Conservation (phyloP, 2,888 invertebrate genomes). For the Steinernema hermaphroditum region DNA sequence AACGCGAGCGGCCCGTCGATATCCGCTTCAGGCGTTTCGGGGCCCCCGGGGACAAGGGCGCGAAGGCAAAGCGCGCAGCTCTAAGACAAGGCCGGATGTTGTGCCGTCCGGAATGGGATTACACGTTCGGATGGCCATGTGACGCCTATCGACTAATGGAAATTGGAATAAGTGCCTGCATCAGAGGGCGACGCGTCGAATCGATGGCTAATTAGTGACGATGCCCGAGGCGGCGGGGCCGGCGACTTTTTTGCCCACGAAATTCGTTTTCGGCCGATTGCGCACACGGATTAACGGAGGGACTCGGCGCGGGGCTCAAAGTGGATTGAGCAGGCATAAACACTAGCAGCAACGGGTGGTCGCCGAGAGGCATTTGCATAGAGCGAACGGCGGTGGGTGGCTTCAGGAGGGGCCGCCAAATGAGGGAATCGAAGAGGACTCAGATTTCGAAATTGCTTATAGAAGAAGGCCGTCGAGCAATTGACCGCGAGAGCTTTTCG, state of each 20-base stretch:
- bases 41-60: not conserved
- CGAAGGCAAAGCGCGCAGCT: not conserved
- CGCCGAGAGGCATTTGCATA: too few relatives aligned
- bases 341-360: too few relatives aligned
- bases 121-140: not conserved
- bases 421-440: too few relatives aligned
- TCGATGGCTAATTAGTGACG: conserved; percentile 18
- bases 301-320: too few relatives aligned
- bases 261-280: conserved; percentile 15
- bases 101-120: conserved; percentile 12
- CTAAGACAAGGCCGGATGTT: conserved; percentile 24
- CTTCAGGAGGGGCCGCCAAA: too few relatives aligned
- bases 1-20: conserved; percentile 19
- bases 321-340: too few relatives aligned
- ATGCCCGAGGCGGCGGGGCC: too few relatives aligned
- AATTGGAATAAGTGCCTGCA: conserved; percentile 28
- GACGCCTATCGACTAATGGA: conserved; percentile 14
- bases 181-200: conserved; percentile 18
- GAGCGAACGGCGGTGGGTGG: too few relatives aligned
- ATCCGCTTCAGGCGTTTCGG: conserved; percentile 5
- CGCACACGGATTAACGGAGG: conserved; percentile 22
- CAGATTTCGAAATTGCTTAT: too few relatives aligned
- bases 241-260: not conserved
- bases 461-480: too few relatives aligned
- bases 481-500: too few relatives aligned